Base-by-base conservation (phyloP, 2,888 invertebrate genomes). In the Graphium colonna region DNA sequence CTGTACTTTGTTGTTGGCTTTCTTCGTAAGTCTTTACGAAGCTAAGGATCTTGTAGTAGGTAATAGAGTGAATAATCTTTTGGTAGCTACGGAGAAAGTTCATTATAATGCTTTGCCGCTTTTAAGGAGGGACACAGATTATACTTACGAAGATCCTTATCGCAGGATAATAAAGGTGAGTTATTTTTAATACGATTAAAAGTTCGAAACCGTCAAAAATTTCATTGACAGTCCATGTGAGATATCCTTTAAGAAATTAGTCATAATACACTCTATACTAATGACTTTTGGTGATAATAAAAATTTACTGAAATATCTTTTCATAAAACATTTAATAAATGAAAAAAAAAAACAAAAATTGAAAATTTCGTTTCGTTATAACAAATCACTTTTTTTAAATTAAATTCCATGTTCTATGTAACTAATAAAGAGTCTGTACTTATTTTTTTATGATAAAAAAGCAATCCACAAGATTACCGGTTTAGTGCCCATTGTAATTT, bases 71-170 rank as follows among this genome's bases (percentile, higher is more conserved):
- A 82, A 86, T 60, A 85, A 84, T 67, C 69, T 84, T 58, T 70
- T 86, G 59, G 73, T 86, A 68, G 82, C 80, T 4, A 86, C 86
- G 9, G 75, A 82, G 52, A 86, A 81, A 73, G 65, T 86, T 49
- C 69, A 73, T 46, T 73, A 70, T 49, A 67, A 66, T 28, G 67
- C 64, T 31, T 67, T 83, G 56, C 80, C 79, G 21, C 65, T 86
- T 3, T 68, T 80, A 60, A 77, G 61, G 57, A 70, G 83, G 55
- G 83, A 83, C 57, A 84, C 86, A 65, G 85, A 83, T 67, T 86
- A 83, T 56, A 65, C 60, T 33, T 86, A 83, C 58, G 69, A 68
- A 15, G 86, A 86, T 68, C 56, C 77, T 1, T 80, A 83, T 60
- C 70, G 78, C 52, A 73, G 85, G 64, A 69, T 79, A 67, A 86